Conservation (phyloP, 2,888 invertebrate species). For the Halictus quadricinctus region DNA sequence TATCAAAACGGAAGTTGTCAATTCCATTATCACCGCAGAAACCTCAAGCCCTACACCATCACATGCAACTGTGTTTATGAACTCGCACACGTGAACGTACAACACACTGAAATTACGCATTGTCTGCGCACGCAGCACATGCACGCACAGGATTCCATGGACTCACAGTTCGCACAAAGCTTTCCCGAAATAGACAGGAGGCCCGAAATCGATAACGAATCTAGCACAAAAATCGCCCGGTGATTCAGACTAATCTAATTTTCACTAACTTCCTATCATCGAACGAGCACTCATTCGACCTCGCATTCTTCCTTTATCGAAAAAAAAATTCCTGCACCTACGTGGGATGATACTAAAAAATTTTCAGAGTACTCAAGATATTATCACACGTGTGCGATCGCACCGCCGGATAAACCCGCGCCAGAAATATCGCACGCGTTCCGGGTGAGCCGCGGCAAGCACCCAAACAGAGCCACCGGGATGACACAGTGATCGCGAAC, state of each 20-base stretch:
- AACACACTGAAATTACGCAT: neutral
- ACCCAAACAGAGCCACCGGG: neutral
- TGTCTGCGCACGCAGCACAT: neutral
- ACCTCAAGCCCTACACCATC: too few relatives aligned
- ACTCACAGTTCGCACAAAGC: neutral
- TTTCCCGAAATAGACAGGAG: neutral
- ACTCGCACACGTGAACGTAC: neutral
- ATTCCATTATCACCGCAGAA: neutral
- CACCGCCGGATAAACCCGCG: neutral
- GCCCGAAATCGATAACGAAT: neutral
- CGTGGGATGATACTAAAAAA: neutral
- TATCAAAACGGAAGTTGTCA: neutral
- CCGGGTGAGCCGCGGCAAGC: neutral
- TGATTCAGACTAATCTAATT: neutral
- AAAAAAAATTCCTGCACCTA: neutral
- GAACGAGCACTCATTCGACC: neutral
- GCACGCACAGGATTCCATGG: neutral
- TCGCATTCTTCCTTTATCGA: neutral
- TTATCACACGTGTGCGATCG: neutral
- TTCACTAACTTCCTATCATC: neutral
- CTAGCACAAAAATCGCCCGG: neutral
- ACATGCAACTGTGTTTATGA: neutral
- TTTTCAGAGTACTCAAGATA: too few relatives aligned
- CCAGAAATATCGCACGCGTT: conserved; percentile 21
- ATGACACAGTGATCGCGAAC: neutral